Conservation (phyloP, 2,888 invertebrate genomes). For the Cetonia aurata region DNA sequence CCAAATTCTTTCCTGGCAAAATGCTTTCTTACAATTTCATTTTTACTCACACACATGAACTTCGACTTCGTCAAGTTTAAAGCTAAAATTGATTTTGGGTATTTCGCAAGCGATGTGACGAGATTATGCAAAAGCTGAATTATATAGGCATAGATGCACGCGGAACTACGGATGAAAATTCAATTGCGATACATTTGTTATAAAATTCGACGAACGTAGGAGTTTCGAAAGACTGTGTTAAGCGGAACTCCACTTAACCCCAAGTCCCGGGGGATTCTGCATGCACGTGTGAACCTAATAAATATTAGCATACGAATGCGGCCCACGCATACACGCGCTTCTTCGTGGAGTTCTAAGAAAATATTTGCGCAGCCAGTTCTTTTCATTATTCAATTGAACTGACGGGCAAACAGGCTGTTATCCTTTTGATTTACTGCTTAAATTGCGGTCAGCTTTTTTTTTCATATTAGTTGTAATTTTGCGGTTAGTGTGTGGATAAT, state of each 20-base stretch:
- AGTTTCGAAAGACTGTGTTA: conserved; percentile 31
- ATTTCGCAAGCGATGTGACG: not conserved
- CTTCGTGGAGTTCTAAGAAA: conserved; percentile 11
- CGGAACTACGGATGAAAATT: conserved; percentile 28
- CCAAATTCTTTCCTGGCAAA: too few species aligned
- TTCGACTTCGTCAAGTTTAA: too few species aligned
- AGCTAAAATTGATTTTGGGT: not conserved
- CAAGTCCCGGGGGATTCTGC: conserved; percentile 43
- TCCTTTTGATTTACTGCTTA: not conserved
- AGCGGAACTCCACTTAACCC: conserved; percentile 29
- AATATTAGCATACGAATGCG: conserved; percentile 48
- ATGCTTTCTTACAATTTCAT: too few species aligned
- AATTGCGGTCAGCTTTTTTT: not conserved
- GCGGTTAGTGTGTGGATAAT: too few species aligned
- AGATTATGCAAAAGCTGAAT: conserved; percentile 29
- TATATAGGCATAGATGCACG: conserved; percentile 11
- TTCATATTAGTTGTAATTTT: not conserved
- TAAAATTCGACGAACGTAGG: conserved; percentile 41
- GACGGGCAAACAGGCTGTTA: not conserved
- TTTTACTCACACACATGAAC: too few species aligned
- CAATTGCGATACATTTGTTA: conserved; percentile 31
- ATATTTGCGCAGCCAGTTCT: conserved; percentile 11
- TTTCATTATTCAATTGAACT: conserved; percentile 22
- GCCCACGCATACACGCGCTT: conserved; percentile 22
- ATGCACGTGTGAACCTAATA: conserved; percentile 49